phyloP scores from a whole-genome alignment of 2,113 vertebrate species.

The Numida meleagris region DNA sequence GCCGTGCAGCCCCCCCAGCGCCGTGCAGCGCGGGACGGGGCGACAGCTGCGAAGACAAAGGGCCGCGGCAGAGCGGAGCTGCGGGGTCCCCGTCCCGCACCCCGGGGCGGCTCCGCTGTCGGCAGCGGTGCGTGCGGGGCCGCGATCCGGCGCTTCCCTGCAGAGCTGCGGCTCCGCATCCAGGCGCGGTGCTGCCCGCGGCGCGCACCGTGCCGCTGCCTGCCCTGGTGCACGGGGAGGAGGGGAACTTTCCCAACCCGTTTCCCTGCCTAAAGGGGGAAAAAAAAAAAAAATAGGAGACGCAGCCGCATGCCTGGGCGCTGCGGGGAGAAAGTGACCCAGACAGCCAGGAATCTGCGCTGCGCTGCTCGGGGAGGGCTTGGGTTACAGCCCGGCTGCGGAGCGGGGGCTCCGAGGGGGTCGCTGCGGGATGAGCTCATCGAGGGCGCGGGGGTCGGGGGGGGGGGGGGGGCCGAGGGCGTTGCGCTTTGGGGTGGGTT shows the following conservation, averaged over 20 bases:
- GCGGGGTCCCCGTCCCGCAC: background rate
- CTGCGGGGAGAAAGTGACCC: background rate
- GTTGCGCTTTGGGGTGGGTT: background rate
- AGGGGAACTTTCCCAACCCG: background rate
- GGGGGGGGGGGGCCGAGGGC: constrained; percentile 6
- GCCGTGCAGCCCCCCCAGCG: background rate
- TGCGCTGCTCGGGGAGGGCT: background rate
- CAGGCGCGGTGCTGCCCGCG: background rate
- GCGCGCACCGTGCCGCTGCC: background rate
- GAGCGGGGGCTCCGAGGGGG: background rate
- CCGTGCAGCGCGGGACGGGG: background rate
- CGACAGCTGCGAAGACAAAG: background rate
- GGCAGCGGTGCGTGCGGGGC: background rate
- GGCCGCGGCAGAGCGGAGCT: background rate
- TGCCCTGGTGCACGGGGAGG: background rate
- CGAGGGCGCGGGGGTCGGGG: constrained; percentile 19
- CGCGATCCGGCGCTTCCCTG: background rate
- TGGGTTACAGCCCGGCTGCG: background rate
- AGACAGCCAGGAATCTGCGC: background rate
- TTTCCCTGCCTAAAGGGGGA: background rate
- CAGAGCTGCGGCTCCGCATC: background rate
- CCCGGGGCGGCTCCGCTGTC: background rate
- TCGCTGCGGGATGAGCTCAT: constrained; percentile 27
- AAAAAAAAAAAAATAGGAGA: background rate
- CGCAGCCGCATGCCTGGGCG: background rate